Conservation (phyloP, 1,140 invertebrate genomes). For the Drosophila simulans region DNA sequence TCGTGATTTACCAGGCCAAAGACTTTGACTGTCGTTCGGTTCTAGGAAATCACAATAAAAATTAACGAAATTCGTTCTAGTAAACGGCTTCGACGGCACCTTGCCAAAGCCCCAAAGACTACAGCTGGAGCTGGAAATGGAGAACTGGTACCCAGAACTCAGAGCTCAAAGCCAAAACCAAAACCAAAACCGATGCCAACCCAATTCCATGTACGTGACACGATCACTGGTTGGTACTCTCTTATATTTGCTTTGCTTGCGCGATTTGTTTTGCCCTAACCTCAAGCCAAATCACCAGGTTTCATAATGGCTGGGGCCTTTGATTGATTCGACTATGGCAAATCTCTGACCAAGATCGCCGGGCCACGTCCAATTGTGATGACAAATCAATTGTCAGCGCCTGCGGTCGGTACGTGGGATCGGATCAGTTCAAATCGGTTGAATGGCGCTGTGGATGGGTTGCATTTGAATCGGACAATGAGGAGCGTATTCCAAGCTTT, state of each 20-base stretch:
- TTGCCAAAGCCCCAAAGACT: slow-evolving; percentile 7
- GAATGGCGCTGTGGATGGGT: neutral
- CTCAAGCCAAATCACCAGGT: neutral
- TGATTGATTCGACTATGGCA: slow-evolving; percentile 69
- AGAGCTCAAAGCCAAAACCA: neutral
- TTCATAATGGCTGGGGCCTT: slow-evolving; percentile 3
- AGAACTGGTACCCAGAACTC: slow-evolving; percentile 1
- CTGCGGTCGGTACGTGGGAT: slow-evolving; percentile 38
- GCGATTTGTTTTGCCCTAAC: slow-evolving; percentile 39
- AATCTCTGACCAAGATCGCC: slow-evolving; percentile 44
- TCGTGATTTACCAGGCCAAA: slow-evolving; percentile 73
- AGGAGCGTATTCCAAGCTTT: neutral
- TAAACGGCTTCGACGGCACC: slow-evolving; percentile 56
- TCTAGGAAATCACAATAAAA: slow-evolving; percentile 83
- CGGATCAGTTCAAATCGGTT: slow-evolving; percentile 5
- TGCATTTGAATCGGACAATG: slow-evolving; percentile 3
- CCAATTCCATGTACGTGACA: slow-evolving; percentile 82
- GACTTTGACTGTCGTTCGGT: slow-evolving; percentile 49
- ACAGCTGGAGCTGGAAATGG: neutral
- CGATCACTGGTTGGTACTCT: slow-evolving; percentile 48
- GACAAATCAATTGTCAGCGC: slow-evolving; percentile 70
- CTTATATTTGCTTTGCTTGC: slow-evolving; percentile 37
- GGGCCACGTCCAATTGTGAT: slow-evolving; percentile 57
- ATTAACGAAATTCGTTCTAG: slow-evolving; percentile 82
- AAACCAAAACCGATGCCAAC: slow-evolving; percentile 55